Evolutionary conservation across 2,113 vertebrate species (phyloP).

Genomic region (Nibea albiflora): DNA sequence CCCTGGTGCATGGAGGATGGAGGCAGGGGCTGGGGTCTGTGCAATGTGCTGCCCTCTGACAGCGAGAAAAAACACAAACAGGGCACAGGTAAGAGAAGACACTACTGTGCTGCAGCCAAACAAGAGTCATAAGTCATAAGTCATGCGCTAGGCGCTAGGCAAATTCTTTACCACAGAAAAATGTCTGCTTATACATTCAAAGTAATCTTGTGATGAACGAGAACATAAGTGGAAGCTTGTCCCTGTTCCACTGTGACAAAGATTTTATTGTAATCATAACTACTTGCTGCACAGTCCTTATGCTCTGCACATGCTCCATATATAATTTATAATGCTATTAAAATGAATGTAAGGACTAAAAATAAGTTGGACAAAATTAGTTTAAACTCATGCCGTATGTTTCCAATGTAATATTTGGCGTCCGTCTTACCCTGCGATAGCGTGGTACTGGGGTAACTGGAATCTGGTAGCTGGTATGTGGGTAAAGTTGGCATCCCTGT

Average conservation of each 20-base stretch:
- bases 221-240: conserved; percentile 12
- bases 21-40: conserved; percentile 96
- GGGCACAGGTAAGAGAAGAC: conserved; percentile 11
- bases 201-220: not conserved
- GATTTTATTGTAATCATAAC: conserved; percentile 66
- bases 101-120: not conserved
- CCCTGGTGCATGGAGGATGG: conserved; percentile 99
- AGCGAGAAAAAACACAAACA: conserved; percentile 32
- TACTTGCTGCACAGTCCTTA: conserved; percentile 54
- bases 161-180: conserved; percentile 18
- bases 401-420: not conserved
- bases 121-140: conserved; percentile 9
- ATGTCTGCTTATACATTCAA: conserved; percentile 23
- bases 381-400: conserved; percentile 46
- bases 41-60: conserved; percentile 93
- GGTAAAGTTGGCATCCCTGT: conserved; percentile 95
- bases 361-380: conserved; percentile 59
- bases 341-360: conserved; percentile 43
- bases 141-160: conserved; percentile 13
- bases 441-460: conserved; percentile 90
- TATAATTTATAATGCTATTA: conserved; percentile 53
- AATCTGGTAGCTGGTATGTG: conserved; percentile 95
- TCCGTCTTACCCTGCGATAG: conserved; percentile 92
- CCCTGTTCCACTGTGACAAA: conserved; percentile 49
- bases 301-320: conserved; percentile 60